Base-by-base conservation (phyloP, 2,888 invertebrate species). In the Plutella xylostella region DNA sequence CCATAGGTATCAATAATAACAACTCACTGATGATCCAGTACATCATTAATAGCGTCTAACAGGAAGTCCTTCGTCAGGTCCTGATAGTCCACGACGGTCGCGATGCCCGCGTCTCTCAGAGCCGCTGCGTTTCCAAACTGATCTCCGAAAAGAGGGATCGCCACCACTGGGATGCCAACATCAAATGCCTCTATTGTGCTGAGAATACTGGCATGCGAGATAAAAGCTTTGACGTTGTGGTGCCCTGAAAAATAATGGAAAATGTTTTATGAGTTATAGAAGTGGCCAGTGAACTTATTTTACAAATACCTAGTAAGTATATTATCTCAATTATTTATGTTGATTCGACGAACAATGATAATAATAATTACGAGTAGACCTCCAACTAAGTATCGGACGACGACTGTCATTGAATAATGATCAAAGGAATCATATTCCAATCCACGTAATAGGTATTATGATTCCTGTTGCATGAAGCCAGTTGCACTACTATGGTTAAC, bases 91-190 rank as follows among this genome's bases (percentile, higher is more conserved):
- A 91, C 69, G 5, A 88, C 74, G 1, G 85, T 71, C 1, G 88
- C 90, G 4, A 88, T 71, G 5, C 88, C 88, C 7, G 85, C 85
- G 41, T 88, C 87, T 56, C 86, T 83, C 3, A 89, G 63, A 0
- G 87, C 87, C 35, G 85, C 84, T 1, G 88, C 88, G 60, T 91
- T 91, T 0, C 87, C 84, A 49, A 86, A 88, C 59, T 91, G 91
- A 60, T 91, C 90, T 1, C 90, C 91, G 56, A 88, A 91, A 41
- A 91, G 80, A 4, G 91, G 91, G 25, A 91, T 86, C 4, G 89
- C 85, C 5, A 92, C 68, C 40, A 89, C 73, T 5, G 91, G 90
- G 30, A 88, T 85, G 11, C 88, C 90, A 43, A 88, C 87, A 53
- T 90, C 87, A 4, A 89, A 74, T 0, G 89, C 88, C 61, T 91